Evolutionary conservation across 2,888 invertebrate genomes (phyloP).

Genomic region (Polydrusus pterygomalis): DNA sequence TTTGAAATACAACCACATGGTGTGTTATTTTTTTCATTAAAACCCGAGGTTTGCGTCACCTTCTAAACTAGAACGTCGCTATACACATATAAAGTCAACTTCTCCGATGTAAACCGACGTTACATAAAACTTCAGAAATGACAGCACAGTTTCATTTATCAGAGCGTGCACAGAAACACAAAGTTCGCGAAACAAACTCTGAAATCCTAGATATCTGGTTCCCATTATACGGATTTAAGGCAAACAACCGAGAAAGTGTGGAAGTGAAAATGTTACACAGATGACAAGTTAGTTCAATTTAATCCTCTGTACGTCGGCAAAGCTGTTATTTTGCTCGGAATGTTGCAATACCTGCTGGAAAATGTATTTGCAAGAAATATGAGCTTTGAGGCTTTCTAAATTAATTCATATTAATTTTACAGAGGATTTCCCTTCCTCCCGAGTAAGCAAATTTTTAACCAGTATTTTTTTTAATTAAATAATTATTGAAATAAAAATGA

Average conservation of each 20-base stretch:
- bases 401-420: constrained; percentile 38
- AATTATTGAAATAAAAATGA: too few relatives aligned
- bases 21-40: too few relatives aligned
- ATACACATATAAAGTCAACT: neutral
- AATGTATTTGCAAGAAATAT: constrained; percentile 33
- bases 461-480: too few relatives aligned
- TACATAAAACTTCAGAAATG: constrained; percentile 17
- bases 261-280: constrained; percentile 53
- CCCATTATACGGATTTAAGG: constrained; percentile 45
- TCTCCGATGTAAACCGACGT: constrained; percentile 10
- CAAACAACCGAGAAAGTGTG: constrained; percentile 57
- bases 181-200: constrained; percentile 44
- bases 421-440: constrained; percentile 5
- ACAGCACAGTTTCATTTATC: constrained; percentile 44
- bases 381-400: constrained; percentile 40
- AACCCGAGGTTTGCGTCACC: too few relatives aligned
- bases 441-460: neutral
- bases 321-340: constrained; percentile 44
- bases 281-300: constrained; percentile 60
- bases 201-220: constrained; percentile 48
- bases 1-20: too few relatives aligned
- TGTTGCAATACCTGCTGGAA: constrained; percentile 41
- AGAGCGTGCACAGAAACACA: constrained; percentile 39
- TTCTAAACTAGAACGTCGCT: neutral
- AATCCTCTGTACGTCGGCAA: constrained; percentile 47